Conservation (phyloP, 2,113 vertebrate genomes). For the Phaethornis superciliosus region DNA sequence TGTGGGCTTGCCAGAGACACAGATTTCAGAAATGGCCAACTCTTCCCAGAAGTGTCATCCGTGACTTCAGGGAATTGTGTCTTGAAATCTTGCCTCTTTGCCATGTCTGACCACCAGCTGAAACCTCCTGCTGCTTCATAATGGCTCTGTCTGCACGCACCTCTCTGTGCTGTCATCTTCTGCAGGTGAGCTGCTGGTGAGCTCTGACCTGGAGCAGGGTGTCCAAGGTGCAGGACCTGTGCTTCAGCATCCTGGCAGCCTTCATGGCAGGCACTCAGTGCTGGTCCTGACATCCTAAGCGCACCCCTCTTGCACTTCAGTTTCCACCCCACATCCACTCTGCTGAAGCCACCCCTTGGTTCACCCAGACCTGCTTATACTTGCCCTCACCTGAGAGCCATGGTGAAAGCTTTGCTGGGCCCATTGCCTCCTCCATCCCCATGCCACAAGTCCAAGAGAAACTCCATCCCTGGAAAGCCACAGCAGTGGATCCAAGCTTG, state of each 20-base stretch:
- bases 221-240: background rate
- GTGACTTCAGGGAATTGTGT: background rate
- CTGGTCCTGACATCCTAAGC: background rate
- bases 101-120: background rate
- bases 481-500: background rate
- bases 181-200: fast-evolving
- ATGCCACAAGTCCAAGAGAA: background rate
- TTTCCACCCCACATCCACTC: background rate
- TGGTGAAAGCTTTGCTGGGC: background rate
- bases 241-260: fast-evolving
- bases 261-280: background rate
- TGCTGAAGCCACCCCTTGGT: background rate
- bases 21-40: background rate
- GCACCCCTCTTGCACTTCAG: background rate
- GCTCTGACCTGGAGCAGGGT: background rate
- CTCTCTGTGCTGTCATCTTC: fast-evolving
- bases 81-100: background rate
- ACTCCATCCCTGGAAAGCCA: background rate
- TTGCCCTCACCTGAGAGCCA: background rate
- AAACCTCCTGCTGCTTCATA: background rate
- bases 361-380: background rate
- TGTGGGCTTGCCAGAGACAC: background rate
- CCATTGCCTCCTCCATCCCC: background rate
- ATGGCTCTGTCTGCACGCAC: background rate
- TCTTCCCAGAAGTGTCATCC: background rate